A percentile compares a stretch with the other conserved stretches of the same genome.
These are phyloP conservation scores for Setophaga kirtlandii DNA, from an alignment of 2,113 vertebrate species.

Conservation along the genomic window DNA sequence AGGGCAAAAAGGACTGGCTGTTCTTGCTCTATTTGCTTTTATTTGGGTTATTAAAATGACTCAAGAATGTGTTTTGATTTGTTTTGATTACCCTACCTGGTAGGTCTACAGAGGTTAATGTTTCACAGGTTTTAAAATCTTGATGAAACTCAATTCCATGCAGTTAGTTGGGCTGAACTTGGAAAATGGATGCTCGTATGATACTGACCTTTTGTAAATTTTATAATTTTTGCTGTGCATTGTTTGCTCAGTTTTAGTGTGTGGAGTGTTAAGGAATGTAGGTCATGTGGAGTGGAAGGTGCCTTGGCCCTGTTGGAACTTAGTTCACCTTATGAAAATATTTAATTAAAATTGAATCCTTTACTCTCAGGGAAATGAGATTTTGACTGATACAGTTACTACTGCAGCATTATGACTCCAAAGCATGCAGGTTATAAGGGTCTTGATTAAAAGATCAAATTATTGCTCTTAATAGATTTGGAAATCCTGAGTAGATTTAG, in stretches of 20 bases:
- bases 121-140: not conserved
- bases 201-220: not conserved
- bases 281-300: not conserved
- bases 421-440: not conserved
- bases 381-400: not conserved
- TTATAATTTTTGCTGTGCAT: not conserved
- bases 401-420: not conserved
- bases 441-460: not conserved
- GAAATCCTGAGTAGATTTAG: not conserved
- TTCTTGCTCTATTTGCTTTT: not conserved
- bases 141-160: not conserved
- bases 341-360: not conserved
- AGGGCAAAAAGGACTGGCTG: not conserved
- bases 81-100: not conserved
- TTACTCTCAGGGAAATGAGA: not conserved
- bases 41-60: not conserved
- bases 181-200: not conserved
- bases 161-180: not conserved
- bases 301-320: not conserved
- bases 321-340: not conserved
- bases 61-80: not conserved
- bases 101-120: not conserved
- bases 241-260: not conserved
- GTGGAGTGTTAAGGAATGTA: not conserved
- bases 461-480: not conserved